Conservation (phyloP, 2,888 invertebrate genomes). For the Diachrysia chrysitis region DNA sequence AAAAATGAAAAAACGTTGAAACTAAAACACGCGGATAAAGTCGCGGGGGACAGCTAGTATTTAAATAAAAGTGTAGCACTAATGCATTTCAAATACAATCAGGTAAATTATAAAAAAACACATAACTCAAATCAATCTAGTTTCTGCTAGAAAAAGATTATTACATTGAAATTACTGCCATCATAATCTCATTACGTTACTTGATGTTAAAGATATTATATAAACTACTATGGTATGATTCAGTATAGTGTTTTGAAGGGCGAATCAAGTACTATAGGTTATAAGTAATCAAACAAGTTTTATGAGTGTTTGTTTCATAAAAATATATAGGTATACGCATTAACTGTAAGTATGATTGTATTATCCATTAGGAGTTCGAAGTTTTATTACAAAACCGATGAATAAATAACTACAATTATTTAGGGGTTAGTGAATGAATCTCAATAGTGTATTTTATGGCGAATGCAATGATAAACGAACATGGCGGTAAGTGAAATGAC, state of each 20-base stretch:
- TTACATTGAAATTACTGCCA: conserved; percentile 27
- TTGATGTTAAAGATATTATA: conserved; percentile 15
- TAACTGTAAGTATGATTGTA: conserved; percentile 30
- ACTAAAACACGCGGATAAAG: no score
- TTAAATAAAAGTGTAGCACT: neutral
- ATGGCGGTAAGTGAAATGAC: no score
- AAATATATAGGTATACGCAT: neutral
- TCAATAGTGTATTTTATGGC: no score
- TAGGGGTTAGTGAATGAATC: no score
- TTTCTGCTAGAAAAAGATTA: conserved; percentile 10
- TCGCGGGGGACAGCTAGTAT: no score
- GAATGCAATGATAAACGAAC: no score
- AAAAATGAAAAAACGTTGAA: no score
- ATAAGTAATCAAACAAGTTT: no score
- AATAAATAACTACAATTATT: no score
- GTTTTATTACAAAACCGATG: no score
- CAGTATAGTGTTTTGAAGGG: neutral
- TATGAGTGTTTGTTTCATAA: neutral
- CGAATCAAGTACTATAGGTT: no score
- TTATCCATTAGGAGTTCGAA: neutral
- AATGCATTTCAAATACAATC: neutral
- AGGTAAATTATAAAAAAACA: neutral
- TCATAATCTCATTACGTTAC: conserved; percentile 47
- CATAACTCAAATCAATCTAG: conserved; percentile 8
- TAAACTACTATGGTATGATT: neutral